These are phyloP conservation scores for Pterophyllum scalare DNA, from an alignment of 2,113 vertebrate species.

Conservation along the genomic window DNA sequence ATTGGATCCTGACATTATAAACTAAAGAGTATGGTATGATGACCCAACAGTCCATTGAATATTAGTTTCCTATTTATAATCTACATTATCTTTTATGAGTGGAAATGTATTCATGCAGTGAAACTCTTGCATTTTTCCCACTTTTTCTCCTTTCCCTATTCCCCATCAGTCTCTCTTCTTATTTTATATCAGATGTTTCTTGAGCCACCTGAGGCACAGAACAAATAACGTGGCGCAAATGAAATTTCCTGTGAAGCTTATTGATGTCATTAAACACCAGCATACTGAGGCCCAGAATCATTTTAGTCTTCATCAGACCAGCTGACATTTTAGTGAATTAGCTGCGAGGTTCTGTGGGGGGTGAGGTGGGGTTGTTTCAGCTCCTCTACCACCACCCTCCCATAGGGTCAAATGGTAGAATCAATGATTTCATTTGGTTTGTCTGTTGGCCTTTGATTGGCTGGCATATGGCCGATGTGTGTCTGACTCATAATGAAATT, in stretches of 20 bases:
- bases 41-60: conserved; percentile 15
- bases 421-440: conserved; percentile 82
- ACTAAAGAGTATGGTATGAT: conserved; percentile 1
- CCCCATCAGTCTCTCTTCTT: conserved; percentile 45
- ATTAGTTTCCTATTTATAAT: conserved; percentile 35
- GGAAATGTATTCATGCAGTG: conserved; percentile 15
- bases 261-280: conserved; percentile 88
- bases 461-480: conserved; percentile 71
- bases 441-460: conserved; percentile 81
- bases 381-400: conserved; percentile 57
- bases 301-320: conserved; percentile 84
- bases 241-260: conserved; percentile 85
- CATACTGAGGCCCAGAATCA: conserved; percentile 84
- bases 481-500: conserved; percentile 64
- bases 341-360: conserved; percentile 46
- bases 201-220: conserved; percentile 79
- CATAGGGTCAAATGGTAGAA: conserved; percentile 79
- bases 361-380: conserved; percentile 73
- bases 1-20: neutral
- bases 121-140: conserved; percentile 29
- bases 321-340: conserved; percentile 88
- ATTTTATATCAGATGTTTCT: conserved; percentile 76
- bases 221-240: conserved; percentile 84
- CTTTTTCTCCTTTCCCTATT: conserved; percentile 23
- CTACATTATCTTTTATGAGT: neutral